Conservation (phyloP, 2,797 vertebrate genomes). For the Pangasius sanitwongsei region DNA sequence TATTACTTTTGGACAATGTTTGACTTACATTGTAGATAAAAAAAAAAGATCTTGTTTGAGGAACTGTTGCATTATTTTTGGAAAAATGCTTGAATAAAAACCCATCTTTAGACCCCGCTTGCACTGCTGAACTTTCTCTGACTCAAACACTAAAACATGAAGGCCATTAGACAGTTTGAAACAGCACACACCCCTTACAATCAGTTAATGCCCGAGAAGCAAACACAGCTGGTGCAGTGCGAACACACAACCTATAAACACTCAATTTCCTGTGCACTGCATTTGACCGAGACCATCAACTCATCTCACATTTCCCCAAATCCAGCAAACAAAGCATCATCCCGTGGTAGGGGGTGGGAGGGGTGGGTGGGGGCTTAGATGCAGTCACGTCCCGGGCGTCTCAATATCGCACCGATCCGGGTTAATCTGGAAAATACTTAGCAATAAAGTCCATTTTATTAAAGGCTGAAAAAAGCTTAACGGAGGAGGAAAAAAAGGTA, state of each 20-base stretch:
- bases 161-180: slow-evolving; percentile 23
- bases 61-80: background rate
- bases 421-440: background rate
- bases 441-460: slow-evolving; percentile 2
- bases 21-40: background rate
- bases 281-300: slow-evolving; percentile 42
- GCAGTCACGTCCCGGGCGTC: background rate
- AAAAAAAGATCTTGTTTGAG: background rate
- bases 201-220: slow-evolving; percentile 47
- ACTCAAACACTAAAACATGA: background rate
- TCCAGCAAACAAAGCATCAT: slow-evolving; percentile 41
- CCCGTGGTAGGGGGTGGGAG: background rate
- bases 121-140: background rate
- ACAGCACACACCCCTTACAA: slow-evolving; percentile 27
- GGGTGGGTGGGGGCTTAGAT: background rate
- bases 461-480: background rate
- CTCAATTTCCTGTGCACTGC: slow-evolving; percentile 55
- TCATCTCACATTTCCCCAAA: slow-evolving; percentile 46
- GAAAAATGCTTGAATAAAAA: background rate
- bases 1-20: background rate
- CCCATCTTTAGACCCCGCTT: background rate
- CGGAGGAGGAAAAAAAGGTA: background rate
- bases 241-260: slow-evolving; percentile 50
- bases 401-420: background rate
- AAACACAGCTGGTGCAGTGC: slow-evolving; percentile 55